Evolutionary conservation across 2,888 invertebrate genomes (phyloP).

Genomic region (Drosophila kuntzei): DNA sequence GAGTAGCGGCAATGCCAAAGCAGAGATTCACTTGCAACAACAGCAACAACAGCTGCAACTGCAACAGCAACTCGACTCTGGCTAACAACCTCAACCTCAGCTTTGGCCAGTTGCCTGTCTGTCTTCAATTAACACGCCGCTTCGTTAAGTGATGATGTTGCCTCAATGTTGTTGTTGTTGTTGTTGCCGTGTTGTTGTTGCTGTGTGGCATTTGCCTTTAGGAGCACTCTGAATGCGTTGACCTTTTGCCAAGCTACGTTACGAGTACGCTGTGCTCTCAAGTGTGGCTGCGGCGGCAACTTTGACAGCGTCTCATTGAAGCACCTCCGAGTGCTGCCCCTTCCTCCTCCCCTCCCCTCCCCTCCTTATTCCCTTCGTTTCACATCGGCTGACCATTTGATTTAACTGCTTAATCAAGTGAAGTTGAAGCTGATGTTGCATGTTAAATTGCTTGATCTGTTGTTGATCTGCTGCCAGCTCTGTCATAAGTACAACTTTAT

Average conservation of each 20-base stretch:
- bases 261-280: constrained; percentile 66
- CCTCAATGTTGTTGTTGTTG: constrained; percentile 31
- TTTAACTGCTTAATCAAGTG: constrained; percentile 78
- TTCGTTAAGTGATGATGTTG: constrained; percentile 69
- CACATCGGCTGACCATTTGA: constrained; percentile 60
- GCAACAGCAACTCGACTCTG: constrained; percentile 30
- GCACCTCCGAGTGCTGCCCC: constrained; percentile 55
- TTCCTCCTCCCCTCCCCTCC: background rate
- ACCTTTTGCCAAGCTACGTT: constrained; percentile 58
- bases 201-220: constrained; percentile 79
- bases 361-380: background rate
- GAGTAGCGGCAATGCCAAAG: constrained; percentile 46
- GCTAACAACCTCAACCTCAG: constrained; percentile 63
- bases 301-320: constrained; percentile 70
- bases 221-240: constrained; percentile 69
- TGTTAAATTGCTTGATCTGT: constrained; percentile 71
- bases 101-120: constrained; percentile 72
- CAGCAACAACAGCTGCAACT: constrained; percentile 21
- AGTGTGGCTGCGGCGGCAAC: constrained; percentile 74
- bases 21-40: constrained; percentile 38
- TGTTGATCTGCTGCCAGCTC: constrained; percentile 56
- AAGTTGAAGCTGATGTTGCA: constrained; percentile 67
- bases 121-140: constrained; percentile 82
- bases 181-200: constrained; percentile 32
- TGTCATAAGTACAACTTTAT: constrained; percentile 54